A percentile compares a stretch with the other conserved stretches of the same genome.
Conservation (phyloP, 2,113 vertebrate genomes). For the Salvelinus namaycush region DNA sequence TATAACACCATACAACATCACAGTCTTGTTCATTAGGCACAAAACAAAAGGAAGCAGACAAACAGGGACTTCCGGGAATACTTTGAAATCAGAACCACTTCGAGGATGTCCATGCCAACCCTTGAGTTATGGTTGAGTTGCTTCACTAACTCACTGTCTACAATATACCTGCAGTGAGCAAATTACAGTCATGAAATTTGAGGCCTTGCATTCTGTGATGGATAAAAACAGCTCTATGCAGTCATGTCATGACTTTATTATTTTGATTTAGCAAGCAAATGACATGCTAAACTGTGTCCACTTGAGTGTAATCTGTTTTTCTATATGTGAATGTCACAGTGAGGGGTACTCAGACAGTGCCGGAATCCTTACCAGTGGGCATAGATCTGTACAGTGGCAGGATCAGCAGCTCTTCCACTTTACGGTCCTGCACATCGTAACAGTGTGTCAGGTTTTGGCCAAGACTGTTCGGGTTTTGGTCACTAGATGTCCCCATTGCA, state of each 20-base stretch:
- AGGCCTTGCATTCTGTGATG: background rate
- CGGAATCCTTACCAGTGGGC: constrained; percentile 84
- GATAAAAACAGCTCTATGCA: background rate
- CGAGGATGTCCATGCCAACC: constrained; percentile 90
- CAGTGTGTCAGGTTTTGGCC: no score
- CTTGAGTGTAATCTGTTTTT: background rate
- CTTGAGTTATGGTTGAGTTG: constrained; percentile 93
- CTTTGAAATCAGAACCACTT: constrained; percentile 97
- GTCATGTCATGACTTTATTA: background rate
- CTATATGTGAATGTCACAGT: background rate
- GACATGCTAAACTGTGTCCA: background rate
- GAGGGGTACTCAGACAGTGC: background rate
- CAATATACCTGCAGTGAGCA: constrained; percentile 80
- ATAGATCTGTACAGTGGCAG: constrained; percentile 93
- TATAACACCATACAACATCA: constrained; percentile 45
- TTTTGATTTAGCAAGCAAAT: background rate
- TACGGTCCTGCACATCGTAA: constrained; percentile 85
- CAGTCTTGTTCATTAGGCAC: background rate
- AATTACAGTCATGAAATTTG: background rate
- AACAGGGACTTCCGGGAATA: constrained; percentile 60
- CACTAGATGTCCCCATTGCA: no score
- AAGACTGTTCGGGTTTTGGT: no score
- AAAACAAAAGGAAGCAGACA: background rate
- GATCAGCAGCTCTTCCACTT: constrained; percentile 91
- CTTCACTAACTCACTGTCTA: constrained; percentile 97